Percentiles rank a stretch among this genome's conserved stretches.
Evolutionary conservation across 2,888 invertebrate species (phyloP).

Genomic region (Lithosia quadra): DNA sequence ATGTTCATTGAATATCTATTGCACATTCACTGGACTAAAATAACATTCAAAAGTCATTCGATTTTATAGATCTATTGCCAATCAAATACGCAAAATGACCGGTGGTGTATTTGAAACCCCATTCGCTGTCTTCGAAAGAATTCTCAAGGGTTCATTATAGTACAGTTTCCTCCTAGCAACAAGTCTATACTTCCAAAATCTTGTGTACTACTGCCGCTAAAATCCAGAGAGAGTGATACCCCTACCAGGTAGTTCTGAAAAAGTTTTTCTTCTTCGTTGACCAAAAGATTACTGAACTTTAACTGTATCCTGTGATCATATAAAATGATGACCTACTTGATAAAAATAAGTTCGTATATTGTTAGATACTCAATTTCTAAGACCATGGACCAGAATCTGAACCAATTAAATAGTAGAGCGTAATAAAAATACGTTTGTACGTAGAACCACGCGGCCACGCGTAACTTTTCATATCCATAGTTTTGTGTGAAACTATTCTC

Average conservation of each 20-base stretch:
- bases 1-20: constrained; percentile 16
- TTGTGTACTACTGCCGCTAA: not conserved
- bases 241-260: no score
- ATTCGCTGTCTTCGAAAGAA: not conserved
- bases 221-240: not conserved
- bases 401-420: not conserved
- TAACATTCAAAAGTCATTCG: not conserved
- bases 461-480: not conserved
- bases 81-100: not conserved
- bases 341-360: no score
- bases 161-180: not conserved
- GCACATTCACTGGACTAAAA: constrained; percentile 9
- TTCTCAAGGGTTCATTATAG: no score
- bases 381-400: not conserved
- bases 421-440: not conserved
- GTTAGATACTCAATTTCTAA: not conserved
- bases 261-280: not conserved
- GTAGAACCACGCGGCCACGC: not conserved
- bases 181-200: not conserved
- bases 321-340: no score
- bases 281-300: not conserved
- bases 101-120: not conserved
- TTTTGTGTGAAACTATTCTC: not conserved
- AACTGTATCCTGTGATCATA: not conserved
- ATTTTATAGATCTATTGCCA: not conserved